Evolutionary conservation across 2,797 vertebrate species (phyloP).

Genomic region (Ataeniobius toweri): DNA sequence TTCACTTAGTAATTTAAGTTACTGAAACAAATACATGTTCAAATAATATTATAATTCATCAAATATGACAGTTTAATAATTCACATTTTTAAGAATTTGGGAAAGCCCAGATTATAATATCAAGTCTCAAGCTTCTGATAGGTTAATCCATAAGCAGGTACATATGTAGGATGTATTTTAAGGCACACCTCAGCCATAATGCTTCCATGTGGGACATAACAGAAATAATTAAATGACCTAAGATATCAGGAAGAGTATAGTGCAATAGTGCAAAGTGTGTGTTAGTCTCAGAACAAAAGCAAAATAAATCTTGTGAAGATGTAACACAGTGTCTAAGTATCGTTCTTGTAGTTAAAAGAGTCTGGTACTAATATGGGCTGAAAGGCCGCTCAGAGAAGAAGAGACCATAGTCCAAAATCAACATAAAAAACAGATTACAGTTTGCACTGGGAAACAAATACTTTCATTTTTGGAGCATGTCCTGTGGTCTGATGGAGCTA

Average conservation of each 20-base stretch:
- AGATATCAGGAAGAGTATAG: neutral
- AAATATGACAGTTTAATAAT: too few species aligned
- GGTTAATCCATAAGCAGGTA: neutral
- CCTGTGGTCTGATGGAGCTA: neutral
- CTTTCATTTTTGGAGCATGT: neutral
- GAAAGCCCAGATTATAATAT: neutral
- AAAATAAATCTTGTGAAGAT: neutral
- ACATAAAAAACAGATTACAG: neutral
- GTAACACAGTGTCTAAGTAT: neutral
- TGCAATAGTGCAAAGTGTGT: neutral
- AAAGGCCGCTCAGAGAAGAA: neutral
- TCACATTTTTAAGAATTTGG: too few species aligned
- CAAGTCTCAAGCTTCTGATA: neutral
- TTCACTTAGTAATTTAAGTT: neutral
- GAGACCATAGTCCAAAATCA: neutral
- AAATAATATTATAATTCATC: too few species aligned
- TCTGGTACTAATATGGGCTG: neutral
- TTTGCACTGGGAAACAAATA: neutral
- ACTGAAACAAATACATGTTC: neutral
- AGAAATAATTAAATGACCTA: neutral
- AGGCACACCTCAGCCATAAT: neutral
- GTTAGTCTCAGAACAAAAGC: neutral
- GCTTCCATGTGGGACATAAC: neutral
- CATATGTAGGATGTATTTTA: neutral
- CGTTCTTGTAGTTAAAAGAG: neutral